Percentiles rank a stretch among this genome's conserved stretches.
phyloP scores from a whole-genome alignment of 2,113 vertebrate genomes.

The Galemys pyrenaicus region DNA sequence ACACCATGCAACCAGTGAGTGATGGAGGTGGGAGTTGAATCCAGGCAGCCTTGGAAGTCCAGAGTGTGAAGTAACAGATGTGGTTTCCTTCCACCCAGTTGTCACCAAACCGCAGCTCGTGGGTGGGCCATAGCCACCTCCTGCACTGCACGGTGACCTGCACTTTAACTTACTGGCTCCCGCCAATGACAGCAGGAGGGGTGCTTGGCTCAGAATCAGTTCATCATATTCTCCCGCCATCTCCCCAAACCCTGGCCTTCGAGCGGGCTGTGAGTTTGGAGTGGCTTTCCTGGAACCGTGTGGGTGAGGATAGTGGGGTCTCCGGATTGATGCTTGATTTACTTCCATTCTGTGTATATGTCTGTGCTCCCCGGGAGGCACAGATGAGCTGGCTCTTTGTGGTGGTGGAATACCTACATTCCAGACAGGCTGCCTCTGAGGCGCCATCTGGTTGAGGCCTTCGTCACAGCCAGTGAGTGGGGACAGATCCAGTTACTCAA shows the following conservation, averaged over 20 bases:
- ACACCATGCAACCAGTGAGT: not conserved
- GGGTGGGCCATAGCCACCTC: rapidly evolving
- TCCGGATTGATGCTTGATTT: too few relatives aligned
- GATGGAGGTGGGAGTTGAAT: not conserved
- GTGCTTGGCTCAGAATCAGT: rapidly evolving
- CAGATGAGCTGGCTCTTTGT: too few relatives aligned
- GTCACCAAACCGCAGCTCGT: rapidly evolving
- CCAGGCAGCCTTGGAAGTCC: not conserved
- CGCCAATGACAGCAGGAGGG: not conserved
- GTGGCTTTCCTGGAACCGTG: too few relatives aligned
- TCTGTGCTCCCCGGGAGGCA: too few relatives aligned
- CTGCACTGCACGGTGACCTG: not conserved
- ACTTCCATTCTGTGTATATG: too few relatives aligned
- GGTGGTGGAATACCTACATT: not conserved
- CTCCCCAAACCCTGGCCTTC: not conserved
- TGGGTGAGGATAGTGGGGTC: not conserved
- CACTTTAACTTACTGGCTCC: not conserved
- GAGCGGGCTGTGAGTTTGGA: too few relatives aligned
- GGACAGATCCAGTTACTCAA: too few relatives aligned
- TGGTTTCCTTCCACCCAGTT: rapidly evolving
- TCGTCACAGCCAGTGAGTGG: not conserved
- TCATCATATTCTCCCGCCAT: rapidly evolving
- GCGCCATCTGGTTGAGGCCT: not conserved
- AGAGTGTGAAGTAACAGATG: not conserved
- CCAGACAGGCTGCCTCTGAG: not conserved